phyloP scores from a whole-genome alignment of 2,888 invertebrate species.

The Acleris emargana region DNA sequence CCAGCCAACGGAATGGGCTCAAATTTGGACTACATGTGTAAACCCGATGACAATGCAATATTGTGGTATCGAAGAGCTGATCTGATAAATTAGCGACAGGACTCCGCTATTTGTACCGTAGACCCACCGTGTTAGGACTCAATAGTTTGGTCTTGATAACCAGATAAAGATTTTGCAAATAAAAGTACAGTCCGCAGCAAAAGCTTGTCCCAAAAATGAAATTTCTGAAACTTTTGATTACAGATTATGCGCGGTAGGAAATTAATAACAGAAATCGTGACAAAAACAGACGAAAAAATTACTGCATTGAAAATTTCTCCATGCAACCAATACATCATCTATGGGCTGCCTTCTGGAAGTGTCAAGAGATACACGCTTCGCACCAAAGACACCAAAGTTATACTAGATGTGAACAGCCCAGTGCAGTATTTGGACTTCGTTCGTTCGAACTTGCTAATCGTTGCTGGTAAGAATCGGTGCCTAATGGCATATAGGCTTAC shows the following conservation, averaged over 20 bases:
- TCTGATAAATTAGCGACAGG: too few relatives aligned
- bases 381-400: slow-evolving; percentile 59
- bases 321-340: slow-evolving; percentile 78
- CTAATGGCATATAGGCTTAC: slow-evolving; percentile 68
- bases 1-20: too few relatives aligned
- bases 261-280: slow-evolving; percentile 69
- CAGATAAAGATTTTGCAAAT: too few relatives aligned
- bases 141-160: too few relatives aligned
- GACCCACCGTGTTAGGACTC: too few relatives aligned
- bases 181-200: too few relatives aligned
- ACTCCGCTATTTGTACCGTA: too few relatives aligned
- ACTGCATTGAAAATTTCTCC: slow-evolving; percentile 75
- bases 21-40: too few relatives aligned
- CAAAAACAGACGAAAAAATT: slow-evolving; percentile 70
- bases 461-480: slow-evolving; percentile 67
- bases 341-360: slow-evolving; percentile 70
- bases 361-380: slow-evolving; percentile 71
- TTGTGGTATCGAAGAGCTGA: too few relatives aligned
- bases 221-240: slow-evolving; percentile 32
- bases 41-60: too few relatives aligned
- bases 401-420: slow-evolving; percentile 71
- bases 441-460: slow-evolving; percentile 63
- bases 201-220: too few relatives aligned
- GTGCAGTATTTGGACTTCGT: slow-evolving; percentile 72
- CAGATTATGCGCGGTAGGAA: slow-evolving; percentile 77